A percentile compares a stretch with the other conserved stretches of the same genome.
Conservation (phyloP, 2,888 invertebrate species). For the Pristionchus maxplancki region DNA sequence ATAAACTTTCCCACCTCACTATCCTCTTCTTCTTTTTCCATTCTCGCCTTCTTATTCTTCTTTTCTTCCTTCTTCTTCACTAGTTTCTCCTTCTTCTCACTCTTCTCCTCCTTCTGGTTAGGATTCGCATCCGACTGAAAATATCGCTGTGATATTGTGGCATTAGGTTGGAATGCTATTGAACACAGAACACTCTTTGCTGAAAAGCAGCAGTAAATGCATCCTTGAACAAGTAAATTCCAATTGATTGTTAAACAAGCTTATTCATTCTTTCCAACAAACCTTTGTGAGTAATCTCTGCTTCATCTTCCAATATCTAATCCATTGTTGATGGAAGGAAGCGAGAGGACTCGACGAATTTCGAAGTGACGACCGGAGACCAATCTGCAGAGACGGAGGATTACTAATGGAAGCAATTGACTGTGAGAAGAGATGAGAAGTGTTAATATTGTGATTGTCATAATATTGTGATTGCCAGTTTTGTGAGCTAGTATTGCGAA, state of each 20-base stretch:
- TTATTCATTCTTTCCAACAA: too few species aligned
- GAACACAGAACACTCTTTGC: too few species aligned
- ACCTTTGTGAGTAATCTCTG: conserved; percentile 52
- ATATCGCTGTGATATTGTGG: too few species aligned
- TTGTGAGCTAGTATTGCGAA: too few species aligned
- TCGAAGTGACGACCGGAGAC: conserved; percentile 61
- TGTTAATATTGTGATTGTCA: too few species aligned
- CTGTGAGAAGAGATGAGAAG: too few species aligned
- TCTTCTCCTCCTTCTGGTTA: conserved; percentile 27
- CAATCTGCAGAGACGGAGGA: conserved; percentile 56
- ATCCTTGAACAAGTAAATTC: too few species aligned
- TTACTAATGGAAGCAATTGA: background rate
- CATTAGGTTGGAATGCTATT: too few species aligned
- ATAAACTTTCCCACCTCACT: background rate
- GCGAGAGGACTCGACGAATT: conserved; percentile 63
- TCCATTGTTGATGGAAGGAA: conserved; percentile 64
- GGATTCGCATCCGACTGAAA: conserved; percentile 32
- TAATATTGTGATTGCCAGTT: too few species aligned
- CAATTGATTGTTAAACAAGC: too few species aligned
- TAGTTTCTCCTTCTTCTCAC: conserved; percentile 25
- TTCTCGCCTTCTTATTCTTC: background rate
- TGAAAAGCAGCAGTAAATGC: too few species aligned
- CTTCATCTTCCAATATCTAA: conserved; percentile 67
- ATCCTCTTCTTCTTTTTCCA: conserved; percentile 5
- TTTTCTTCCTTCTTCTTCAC: conserved; percentile 34